These are phyloP conservation scores for Conchocele bisecta DNA, from an alignment of 2,888 invertebrate genomes.

Conservation along the genomic window DNA sequence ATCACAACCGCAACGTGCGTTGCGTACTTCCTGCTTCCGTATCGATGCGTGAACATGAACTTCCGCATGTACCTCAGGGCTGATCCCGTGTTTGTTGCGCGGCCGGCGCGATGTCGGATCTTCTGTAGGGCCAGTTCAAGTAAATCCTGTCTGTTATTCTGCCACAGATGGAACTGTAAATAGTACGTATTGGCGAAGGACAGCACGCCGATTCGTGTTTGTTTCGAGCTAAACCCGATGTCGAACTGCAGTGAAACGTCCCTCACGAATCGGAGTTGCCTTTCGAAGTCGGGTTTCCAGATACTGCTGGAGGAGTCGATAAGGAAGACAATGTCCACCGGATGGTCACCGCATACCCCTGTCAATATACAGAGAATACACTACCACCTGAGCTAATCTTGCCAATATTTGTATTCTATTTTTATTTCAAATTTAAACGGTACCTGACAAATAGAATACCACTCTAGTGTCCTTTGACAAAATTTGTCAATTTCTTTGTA, in stretches of 20 bases:
- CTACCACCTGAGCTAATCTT: too few species aligned
- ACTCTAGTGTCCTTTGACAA: too few species aligned
- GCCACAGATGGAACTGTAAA: slow-evolving; percentile 59
- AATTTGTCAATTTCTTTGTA: too few species aligned
- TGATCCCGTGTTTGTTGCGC: slow-evolving; percentile 53
- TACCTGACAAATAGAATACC: too few species aligned
- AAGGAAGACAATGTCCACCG: slow-evolving; percentile 65
- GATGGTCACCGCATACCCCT: slow-evolving; percentile 19
- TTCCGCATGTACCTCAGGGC: slow-evolving; percentile 49
- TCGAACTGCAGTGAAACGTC: slow-evolving; percentile 59
- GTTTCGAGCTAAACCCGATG: slow-evolving; percentile 49
- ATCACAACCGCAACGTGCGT: slow-evolving; percentile 61
- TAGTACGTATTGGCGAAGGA: slow-evolving; percentile 55
- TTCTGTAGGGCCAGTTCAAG: slow-evolving; percentile 43
- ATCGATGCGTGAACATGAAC: slow-evolving; percentile 59
- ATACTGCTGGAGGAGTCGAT: slow-evolving; percentile 69
- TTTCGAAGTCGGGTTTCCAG: slow-evolving; percentile 63
- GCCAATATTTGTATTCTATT: too few species aligned
- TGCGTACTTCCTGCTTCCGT: slow-evolving; percentile 52
- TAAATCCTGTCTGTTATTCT: slow-evolving; percentile 44
- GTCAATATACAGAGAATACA: too few species aligned
- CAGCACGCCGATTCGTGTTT: slow-evolving; percentile 60
- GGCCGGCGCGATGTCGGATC: slow-evolving; percentile 53
- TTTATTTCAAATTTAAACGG: too few species aligned
- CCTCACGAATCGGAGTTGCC: slow-evolving; percentile 59